Conservation (phyloP, 2,797 vertebrate species). For the Enteromius unitaeniatus region DNA sequence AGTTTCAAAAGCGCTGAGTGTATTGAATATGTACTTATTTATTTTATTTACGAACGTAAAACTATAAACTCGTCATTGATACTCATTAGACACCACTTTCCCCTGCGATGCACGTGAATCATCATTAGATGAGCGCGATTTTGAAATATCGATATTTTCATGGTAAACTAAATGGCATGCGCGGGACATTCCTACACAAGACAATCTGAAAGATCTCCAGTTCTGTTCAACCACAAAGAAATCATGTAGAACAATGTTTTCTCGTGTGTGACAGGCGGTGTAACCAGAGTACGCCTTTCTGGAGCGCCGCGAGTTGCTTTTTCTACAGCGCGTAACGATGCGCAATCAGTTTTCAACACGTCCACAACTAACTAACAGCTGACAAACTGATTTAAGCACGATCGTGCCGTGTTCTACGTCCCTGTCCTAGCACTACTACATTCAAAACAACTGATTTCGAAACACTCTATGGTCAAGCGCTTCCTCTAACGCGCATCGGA, state of each 20-base stretch:
- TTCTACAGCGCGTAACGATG: background rate
- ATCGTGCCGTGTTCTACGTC: background rate
- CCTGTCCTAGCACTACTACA: background rate
- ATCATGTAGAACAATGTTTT: conserved; percentile 22
- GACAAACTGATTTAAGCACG: background rate
- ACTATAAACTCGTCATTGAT: conserved; percentile 4
- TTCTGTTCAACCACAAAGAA: conserved; percentile 30
- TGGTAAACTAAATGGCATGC: conserved; percentile 29
- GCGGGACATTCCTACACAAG: conserved; percentile 26
- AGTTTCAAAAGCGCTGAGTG: background rate
- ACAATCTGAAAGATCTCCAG: conserved; percentile 16
- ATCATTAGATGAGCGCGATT: conserved; percentile 5
- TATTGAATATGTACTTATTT: background rate
- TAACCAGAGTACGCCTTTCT: conserved; percentile 25
- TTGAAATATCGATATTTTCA: conserved; percentile 45
- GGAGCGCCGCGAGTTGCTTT: background rate
- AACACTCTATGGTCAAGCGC: conserved; percentile 28
- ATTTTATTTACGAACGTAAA: background rate
- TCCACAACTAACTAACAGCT: conserved; percentile 22
- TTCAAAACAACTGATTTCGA: background rate
- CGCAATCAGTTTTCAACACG: background rate
- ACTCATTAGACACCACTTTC: background rate
- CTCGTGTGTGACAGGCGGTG: background rate
- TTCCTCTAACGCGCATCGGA: conserved; percentile 33
- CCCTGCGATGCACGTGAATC: conserved; percentile 10